Conservation (phyloP, 1,140 invertebrate species). For the Calephelis nemesis region DNA sequence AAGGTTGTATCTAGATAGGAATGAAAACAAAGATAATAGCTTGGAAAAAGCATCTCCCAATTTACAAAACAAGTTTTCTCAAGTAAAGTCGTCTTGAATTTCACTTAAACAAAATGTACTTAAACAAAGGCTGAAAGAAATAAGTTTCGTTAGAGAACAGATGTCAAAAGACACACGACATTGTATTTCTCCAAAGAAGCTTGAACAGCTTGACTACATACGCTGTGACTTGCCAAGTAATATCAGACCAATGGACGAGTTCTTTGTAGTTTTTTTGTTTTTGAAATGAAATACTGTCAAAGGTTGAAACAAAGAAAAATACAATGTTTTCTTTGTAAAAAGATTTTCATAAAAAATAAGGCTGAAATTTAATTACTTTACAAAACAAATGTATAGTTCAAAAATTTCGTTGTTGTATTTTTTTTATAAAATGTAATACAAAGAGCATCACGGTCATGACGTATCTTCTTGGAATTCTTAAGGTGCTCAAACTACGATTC, state of each 20-base stretch:
- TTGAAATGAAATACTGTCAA: slow-evolving; percentile 9
- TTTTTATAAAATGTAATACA: no score
- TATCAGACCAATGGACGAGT: slow-evolving; percentile 33
- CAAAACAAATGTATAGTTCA: no score
- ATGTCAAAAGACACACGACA: slow-evolving; percentile 39
- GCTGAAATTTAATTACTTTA: no score
- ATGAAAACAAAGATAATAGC: background rate
- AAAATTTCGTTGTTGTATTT: no score
- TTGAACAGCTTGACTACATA: slow-evolving; percentile 31
- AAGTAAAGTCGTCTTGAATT: background rate
- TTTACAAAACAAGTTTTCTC: background rate
- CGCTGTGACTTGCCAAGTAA: slow-evolving; percentile 35
- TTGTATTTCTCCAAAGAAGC: slow-evolving; percentile 32
- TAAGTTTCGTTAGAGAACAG: slow-evolving; percentile 34
- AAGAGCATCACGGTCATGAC: no score
- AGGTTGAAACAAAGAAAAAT: background rate
- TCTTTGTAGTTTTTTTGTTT: slow-evolving; percentile 28
- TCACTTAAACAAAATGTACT: background rate
- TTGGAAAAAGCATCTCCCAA: background rate
- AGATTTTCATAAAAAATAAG: background rate
- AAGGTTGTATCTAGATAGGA: background rate
- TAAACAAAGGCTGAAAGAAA: slow-evolving; percentile 16
- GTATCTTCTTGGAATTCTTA: no score
- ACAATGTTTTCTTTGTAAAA: background rate
- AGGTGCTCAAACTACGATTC: no score